Evolutionary conservation across 2,113 vertebrate genomes (phyloP).

Genomic region (Pangasianodon gigas): DNA sequence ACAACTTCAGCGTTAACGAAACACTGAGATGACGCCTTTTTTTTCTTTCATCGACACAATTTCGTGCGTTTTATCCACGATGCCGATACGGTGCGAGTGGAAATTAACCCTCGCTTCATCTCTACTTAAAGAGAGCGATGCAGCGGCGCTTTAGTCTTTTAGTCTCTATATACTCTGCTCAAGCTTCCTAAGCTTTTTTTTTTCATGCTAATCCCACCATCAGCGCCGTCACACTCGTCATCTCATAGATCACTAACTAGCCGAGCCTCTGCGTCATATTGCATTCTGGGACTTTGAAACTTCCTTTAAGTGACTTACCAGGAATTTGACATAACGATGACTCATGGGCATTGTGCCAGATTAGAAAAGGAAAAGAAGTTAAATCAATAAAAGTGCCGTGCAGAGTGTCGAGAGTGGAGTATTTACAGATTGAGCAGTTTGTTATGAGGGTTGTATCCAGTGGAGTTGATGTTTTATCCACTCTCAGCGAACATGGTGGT

Average conservation of each 20-base stretch:
- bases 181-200: background rate
- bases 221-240: background rate
- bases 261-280: background rate
- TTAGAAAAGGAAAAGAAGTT: background rate
- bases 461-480: too few species aligned
- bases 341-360: background rate
- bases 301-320: background rate
- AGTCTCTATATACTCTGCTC: background rate
- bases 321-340: background rate
- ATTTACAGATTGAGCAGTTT: too few species aligned
- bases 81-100: background rate
- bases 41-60: background rate
- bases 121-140: background rate
- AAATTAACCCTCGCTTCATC: background rate
- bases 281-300: background rate
- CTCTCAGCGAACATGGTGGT: too few species aligned
- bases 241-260: background rate
- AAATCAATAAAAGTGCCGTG: background rate
- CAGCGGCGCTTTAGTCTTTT: background rate
- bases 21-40: background rate
- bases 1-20: background rate
- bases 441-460: background rate
- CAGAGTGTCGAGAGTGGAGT: too few species aligned
- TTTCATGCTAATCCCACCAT: too few species aligned
- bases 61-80: background rate